phyloP scores from a whole-genome alignment of 2,797 vertebrate genomes.

The Characodon lateralis region DNA sequence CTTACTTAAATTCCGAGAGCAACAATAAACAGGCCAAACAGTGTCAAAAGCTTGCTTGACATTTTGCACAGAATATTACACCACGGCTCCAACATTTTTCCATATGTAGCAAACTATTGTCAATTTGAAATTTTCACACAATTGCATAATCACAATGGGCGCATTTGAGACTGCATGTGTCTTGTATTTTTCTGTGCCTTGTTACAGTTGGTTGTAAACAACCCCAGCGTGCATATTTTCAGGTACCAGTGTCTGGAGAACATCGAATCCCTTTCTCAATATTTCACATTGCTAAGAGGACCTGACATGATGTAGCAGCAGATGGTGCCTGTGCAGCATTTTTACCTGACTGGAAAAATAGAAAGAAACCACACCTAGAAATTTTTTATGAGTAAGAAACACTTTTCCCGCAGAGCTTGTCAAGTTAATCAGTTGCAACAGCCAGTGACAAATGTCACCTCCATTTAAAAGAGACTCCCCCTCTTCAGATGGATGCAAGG shows the following conservation, averaged over 20 bases:
- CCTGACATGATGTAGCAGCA: conserved; percentile 48
- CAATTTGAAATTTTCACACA: conserved; percentile 11
- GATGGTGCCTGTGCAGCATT: conserved; percentile 59
- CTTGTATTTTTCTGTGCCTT: conserved; percentile 14
- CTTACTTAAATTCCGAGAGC: conserved; percentile 37
- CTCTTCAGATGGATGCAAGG: conserved; percentile 41
- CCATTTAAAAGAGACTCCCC: conserved; percentile 44
- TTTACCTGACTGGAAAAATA: conserved; percentile 47
- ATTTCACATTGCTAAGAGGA: conserved; percentile 50
- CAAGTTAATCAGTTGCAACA: conserved; percentile 67
- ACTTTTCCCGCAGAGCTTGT: conserved; percentile 47
- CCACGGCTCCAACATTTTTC: conserved; percentile 4
- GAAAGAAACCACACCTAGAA: conserved; percentile 43
- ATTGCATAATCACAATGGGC: conserved; percentile 12
- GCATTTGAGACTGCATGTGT: conserved; percentile 7
- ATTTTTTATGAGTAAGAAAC: conserved; percentile 53
- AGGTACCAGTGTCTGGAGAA: conserved; percentile 30
- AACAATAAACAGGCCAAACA: conserved; percentile 20
- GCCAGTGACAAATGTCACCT: conserved; percentile 53
- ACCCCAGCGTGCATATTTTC: conserved; percentile 12
- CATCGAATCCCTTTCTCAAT: conserved; percentile 41
- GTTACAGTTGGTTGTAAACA: conserved; percentile 30
- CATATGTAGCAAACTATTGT: neutral
- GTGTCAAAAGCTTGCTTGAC: neutral
- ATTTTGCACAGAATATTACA: neutral